Conservation (phyloP, 2,888 invertebrate genomes). For the Eucriotettix oculatus region DNA sequence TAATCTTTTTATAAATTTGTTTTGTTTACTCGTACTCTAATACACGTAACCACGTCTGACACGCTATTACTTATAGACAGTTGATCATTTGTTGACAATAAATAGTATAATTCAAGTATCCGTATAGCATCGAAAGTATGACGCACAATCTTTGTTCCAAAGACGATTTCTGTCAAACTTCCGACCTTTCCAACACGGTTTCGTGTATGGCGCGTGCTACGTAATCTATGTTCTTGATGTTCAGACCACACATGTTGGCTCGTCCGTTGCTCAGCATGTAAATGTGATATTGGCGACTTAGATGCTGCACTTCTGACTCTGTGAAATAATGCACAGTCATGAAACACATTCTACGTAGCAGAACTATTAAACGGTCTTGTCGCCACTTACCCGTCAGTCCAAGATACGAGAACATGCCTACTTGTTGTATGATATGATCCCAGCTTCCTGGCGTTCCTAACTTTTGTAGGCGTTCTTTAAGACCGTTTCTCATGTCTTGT, state of each 20-base stretch:
- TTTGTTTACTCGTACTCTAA: too few relatives aligned
- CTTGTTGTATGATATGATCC: not conserved
- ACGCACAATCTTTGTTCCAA: too few relatives aligned
- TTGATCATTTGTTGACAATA: too few relatives aligned
- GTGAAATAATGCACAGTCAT: constrained; percentile 37
- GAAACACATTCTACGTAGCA: too few relatives aligned
- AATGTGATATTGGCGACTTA: not conserved
- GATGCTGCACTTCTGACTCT: not conserved
- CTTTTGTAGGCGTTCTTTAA: not conserved
- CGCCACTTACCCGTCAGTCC: not conserved
- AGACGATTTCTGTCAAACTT: not conserved
- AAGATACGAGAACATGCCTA: not conserved
- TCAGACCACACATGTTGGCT: constrained; percentile 1
- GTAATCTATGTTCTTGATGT: not conserved
- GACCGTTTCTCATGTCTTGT: not conserved
- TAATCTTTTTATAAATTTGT: too few relatives aligned
- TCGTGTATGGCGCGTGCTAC: constrained; percentile 2
- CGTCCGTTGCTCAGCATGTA: constrained; percentile 1
- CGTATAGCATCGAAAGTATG: too few relatives aligned
- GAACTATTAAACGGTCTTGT: too few relatives aligned
- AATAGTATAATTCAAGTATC: too few relatives aligned
- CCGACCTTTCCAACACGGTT: constrained; percentile 29
- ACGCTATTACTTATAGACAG: too few relatives aligned
- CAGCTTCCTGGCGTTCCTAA: not conserved
- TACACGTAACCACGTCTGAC: too few relatives aligned